Evolutionary conservation across 2,888 invertebrate genomes (phyloP), one percentile per base, ranked within the genome.

Genomic region (Ectobius pallidus): DNA sequence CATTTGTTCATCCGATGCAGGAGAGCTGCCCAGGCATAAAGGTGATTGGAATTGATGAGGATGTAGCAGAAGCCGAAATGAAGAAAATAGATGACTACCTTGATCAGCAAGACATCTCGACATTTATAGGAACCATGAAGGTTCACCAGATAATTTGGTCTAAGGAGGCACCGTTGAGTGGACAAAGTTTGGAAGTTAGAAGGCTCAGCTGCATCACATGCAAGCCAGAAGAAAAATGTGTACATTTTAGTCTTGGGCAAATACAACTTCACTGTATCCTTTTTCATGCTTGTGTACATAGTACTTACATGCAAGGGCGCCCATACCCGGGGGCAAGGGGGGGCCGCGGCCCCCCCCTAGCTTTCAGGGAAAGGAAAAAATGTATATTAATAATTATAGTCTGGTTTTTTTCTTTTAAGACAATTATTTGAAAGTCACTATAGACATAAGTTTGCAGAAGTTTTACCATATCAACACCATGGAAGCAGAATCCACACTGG

Each of bases 41-140:
- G 6, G 4, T 49, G 49, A 14, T 49, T n/a, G 11, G n/a, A 6
- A 14, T 14, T n/a, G 11, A 14, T n/a, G 4, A 49, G 16, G n/a
- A n/a, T 6, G 49, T 14, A 49, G 7, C n/a, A 49, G n/a, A 14
- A n/a, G 18, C 4, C 7, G 11, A n/a, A 14, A 49, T 49, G n/a
- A 49, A 49, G 49, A 49, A 49, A 49, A 49, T n/a, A n/a, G 49
- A n/a, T n/a, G n/a, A n/a, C n/a, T 42, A 42, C 14, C 42, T 42
- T 14, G 14, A 42, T 11, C 42, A 42, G 42, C 42, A 7, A 42
- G 7, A n/a, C n/a, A n/a, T n/a, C n/a, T n/a, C n/a, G n/a, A n/a
- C n/a, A n/a, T n/a, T 49, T 7, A 7, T n/a, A n/a, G n/a, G n/a
- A 49, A 49, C 49, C n/a, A 49, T 18, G 49, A n/a, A 49, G n/a